Conservation (phyloP, 2,888 invertebrate genomes). For the Cheiracanthium punctorium region DNA sequence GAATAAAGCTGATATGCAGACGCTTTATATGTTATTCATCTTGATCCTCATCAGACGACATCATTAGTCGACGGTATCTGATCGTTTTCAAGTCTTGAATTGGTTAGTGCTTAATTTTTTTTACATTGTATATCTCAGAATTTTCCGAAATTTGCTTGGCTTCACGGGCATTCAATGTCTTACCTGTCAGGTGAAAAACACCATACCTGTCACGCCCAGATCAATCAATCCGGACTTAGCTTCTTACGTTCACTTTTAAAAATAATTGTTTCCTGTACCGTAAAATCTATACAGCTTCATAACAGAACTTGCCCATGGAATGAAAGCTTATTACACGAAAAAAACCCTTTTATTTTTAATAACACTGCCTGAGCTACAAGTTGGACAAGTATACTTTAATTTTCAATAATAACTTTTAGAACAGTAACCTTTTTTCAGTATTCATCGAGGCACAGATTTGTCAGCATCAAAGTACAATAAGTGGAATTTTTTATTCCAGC, state of each 20-base stretch:
- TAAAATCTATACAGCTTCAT: too few relatives aligned
- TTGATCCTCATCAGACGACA: slow-evolving; percentile 99
- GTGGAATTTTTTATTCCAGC: slow-evolving; percentile 91
- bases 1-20: slow-evolving; percentile 98
- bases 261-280: too few relatives aligned
- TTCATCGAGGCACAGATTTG: too few relatives aligned
- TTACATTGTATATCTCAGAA: slow-evolving; percentile 95
- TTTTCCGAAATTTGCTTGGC: slow-evolving; percentile 97
- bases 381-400: too few relatives aligned
- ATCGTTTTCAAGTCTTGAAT: slow-evolving; percentile 91
- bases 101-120: slow-evolving; percentile 93
- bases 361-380: too few relatives aligned
- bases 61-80: slow-evolving; percentile 97
- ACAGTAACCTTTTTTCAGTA: too few relatives aligned
- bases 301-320: too few relatives aligned
- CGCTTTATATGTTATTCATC: slow-evolving; percentile 99
- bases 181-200: slow-evolving; percentile 97
- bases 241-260: too few relatives aligned
- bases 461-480: too few relatives aligned
- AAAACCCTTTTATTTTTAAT: too few relatives aligned
- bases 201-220: slow-evolving; percentile 96
- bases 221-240: slow-evolving; percentile 97
- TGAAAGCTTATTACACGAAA: too few relatives aligned
- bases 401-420: too few relatives aligned
- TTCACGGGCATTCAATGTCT: slow-evolving; percentile 94